Percentiles rank a stretch among this genome's conserved stretches.
Evolutionary conservation across 2,113 vertebrate species (phyloP).

Genomic region (Myrmecophaga tridactyla): DNA sequence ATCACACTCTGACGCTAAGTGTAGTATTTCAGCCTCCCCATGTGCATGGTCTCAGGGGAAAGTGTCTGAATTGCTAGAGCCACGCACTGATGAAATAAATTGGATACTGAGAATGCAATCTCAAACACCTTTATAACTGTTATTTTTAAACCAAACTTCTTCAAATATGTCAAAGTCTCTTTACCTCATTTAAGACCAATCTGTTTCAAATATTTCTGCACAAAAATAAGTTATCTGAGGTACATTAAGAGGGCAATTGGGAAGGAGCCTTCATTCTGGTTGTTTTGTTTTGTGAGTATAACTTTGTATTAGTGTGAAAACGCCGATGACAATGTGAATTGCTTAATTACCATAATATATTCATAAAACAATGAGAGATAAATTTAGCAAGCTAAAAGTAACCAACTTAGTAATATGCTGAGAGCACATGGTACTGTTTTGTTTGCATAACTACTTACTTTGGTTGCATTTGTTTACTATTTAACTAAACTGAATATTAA

Average conservation of each 20-base stretch:
- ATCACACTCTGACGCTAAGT: background rate
- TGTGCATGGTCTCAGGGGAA: background rate
- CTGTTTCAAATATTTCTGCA: background rate
- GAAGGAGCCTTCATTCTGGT: background rate
- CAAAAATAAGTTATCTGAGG: background rate
- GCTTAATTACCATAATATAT: background rate
- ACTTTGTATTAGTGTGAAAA: background rate
- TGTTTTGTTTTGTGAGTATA: background rate
- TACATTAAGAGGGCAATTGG: background rate
- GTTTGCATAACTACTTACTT: background rate
- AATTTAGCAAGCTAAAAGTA: background rate
- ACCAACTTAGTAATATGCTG: background rate
- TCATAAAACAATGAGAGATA: background rate
- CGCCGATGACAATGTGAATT: background rate
- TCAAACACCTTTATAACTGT: background rate
- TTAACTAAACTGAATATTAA: background rate
- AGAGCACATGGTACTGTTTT: background rate
- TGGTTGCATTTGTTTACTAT: background rate
- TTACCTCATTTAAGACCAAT: background rate
- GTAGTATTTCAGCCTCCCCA: background rate
- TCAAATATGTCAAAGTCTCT: constrained; percentile 23
- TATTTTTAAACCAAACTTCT: constrained; percentile 17
- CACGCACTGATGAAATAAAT: background rate
- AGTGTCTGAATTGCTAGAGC: background rate
- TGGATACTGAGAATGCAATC: background rate